Evolutionary conservation across 2,888 invertebrate genomes (phyloP), one percentile per base, ranked within the genome.

Genomic region (Oscheius sp.): DNA sequence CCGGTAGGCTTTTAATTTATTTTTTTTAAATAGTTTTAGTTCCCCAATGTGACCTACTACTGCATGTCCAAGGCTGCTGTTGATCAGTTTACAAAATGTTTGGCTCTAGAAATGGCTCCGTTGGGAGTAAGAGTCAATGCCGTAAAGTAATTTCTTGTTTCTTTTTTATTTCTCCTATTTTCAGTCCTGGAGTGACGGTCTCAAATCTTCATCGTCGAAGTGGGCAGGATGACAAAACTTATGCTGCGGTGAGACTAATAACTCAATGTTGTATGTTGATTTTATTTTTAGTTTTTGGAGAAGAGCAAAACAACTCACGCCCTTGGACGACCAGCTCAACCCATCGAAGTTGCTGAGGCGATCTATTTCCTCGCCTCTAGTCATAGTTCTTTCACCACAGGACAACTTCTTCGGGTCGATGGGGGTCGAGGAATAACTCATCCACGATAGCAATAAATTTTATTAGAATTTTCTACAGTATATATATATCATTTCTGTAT

Each of bases 331-430:
- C 75, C 74, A 6, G 80, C 81, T 17, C 70, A 77, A 28, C 69
- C 73, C 5, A 69, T 72, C 8, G 82, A 82, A 64, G 82, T 77
- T 0, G 95, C 97, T 0, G 90, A 91, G 56, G 90, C 93, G 0
- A 95, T 98, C 80, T 92, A 92, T 0, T 98, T 95, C 88, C 89
- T 98, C 67, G 95, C 96, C 0, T 93, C 94, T 73, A 91, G 92
- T 64, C 91, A 94, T 2, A 81, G 87, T 41, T 93, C 92, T 78
- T 95, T 93, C 85, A 93, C 93, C 3, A 97, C 97, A 8, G 96
- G 95, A 2, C 92, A 90, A 4, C 91, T 91, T 67, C 80, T 98
- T 26, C 92, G 94, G 0, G 92, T 96, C 0, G 97, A 97, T 87
- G 97, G 97, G 24, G 97, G 97, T 0, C 90, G 85, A 12, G 82